Percentiles rank a stretch among this genome's conserved stretches.
These are phyloP conservation scores for Lycaon pictus DNA, from an alignment of 2,113 vertebrate genomes.

Conservation along the genomic window DNA sequence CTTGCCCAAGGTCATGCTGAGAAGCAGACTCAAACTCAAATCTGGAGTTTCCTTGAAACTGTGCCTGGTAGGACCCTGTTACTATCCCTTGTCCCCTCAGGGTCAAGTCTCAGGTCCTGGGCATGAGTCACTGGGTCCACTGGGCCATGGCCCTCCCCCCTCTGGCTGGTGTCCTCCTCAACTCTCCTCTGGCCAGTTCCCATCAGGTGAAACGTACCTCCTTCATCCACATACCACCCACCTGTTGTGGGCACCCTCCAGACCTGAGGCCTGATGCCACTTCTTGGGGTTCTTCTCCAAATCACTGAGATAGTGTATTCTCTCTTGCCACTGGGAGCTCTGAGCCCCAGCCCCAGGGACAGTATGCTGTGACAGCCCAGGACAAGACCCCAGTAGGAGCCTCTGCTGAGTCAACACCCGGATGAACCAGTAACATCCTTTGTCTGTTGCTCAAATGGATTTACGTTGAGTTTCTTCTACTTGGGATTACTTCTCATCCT, in stretches of 20 bases:
- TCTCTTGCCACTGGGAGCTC: background rate
- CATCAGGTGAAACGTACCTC: background rate
- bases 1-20: background rate
- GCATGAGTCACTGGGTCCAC: background rate
- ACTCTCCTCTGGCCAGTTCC: background rate
- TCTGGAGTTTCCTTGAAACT: background rate
- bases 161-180: background rate
- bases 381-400: background rate
- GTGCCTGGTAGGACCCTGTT: background rate
- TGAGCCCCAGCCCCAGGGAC: background rate
- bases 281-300: background rate
- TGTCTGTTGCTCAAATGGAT: background rate
- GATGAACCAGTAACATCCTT: background rate
- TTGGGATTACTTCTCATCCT: accelerated
- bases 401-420: background rate
- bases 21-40: background rate
- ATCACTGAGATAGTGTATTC: background rate
- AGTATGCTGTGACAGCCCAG: background rate
- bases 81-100: background rate
- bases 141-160: background rate
- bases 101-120: background rate
- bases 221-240: background rate
- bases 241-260: background rate
- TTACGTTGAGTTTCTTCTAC: background rate
- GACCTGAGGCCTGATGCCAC: background rate